Conservation (phyloP, 1,140 invertebrate species). For the Eciton burchellii region DNA sequence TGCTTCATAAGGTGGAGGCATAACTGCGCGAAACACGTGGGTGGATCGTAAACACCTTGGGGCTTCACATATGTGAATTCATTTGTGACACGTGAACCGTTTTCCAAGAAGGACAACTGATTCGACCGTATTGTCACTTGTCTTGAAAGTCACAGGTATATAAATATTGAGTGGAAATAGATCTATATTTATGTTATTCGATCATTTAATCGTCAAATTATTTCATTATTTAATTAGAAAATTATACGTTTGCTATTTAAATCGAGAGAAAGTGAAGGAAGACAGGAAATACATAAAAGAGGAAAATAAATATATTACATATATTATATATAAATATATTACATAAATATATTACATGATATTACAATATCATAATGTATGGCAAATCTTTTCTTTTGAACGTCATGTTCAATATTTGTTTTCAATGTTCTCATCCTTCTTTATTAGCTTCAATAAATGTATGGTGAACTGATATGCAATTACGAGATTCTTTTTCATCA, state of each 20-base stretch:
- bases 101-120: background rate
- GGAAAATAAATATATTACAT: no score
- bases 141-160: background rate
- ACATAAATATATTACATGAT: no score
- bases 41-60: background rate
- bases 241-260: no score
- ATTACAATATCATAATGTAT: no score
- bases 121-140: background rate
- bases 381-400: background rate
- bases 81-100: background rate
- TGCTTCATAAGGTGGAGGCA: background rate
- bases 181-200: background rate
- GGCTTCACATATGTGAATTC: background rate
- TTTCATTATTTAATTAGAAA: no score
- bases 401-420: background rate
- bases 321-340: no score
- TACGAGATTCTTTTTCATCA: constrained; percentile 9
- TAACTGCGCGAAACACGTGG: background rate
- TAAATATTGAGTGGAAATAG: background rate
- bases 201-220: background rate
- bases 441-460: background rate
- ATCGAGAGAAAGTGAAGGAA: no score
- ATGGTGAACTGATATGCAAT: background rate
- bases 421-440: background rate
- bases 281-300: no score